These are phyloP conservation scores for Danio choprae DNA, from an alignment of 2,797 vertebrate genomes.

Conservation along the genomic window DNA sequence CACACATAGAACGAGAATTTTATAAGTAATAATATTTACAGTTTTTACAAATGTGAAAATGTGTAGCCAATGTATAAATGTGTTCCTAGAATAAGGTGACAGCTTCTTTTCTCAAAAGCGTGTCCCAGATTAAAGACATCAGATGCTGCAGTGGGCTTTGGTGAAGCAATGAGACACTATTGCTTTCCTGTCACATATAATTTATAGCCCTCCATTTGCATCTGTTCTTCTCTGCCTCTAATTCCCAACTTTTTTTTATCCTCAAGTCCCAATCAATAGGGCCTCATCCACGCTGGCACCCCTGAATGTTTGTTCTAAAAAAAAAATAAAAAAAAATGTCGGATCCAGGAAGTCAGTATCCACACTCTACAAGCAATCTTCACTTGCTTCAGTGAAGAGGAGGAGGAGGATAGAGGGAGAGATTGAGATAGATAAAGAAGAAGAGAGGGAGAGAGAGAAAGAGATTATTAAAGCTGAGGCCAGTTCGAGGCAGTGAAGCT, in stretches of 20 bases:
- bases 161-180: conserved; percentile 89
- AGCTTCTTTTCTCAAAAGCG: conserved; percentile 55
- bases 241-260: conserved; percentile 85
- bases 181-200: conserved; percentile 96
- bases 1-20: background rate
- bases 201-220: conserved; percentile 96
- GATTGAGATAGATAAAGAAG: conserved; percentile 45
- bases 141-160: conserved; percentile 87
- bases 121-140: conserved; percentile 82
- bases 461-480: conserved; percentile 75
- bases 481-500: conserved; percentile 81
- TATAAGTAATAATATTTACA: conserved; percentile 23
- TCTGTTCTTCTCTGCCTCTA: conserved; percentile 84
- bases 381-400: conserved; percentile 58
- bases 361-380: conserved; percentile 58
- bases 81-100: conserved; percentile 43
- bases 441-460: conserved; percentile 65
- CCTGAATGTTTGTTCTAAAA: conserved; percentile 75
- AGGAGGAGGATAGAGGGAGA: conserved; percentile 62
- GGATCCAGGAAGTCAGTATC: conserved; percentile 64
- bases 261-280: conserved; percentile 87
- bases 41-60: conserved; percentile 47
- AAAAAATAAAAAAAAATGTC: conserved; percentile 65
- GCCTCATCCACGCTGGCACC: conserved; percentile 80
- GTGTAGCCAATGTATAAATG: conserved; percentile 54